Conservation (phyloP, 2,888 invertebrate species). For the Gortyna flavago region DNA sequence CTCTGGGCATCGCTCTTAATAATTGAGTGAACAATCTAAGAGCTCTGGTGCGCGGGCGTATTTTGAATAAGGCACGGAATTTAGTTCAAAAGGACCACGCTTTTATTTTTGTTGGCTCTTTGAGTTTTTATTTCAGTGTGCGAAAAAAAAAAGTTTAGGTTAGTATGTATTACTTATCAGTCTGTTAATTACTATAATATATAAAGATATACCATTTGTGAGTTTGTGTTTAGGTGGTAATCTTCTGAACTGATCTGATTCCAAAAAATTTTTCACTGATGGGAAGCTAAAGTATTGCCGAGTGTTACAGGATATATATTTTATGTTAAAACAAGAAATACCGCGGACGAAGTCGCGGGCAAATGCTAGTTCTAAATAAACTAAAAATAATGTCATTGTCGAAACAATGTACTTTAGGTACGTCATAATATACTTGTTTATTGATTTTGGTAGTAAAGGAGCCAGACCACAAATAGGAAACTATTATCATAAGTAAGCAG, state of each 20-base stretch:
- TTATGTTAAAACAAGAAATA: background rate
- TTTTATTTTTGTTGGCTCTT: background rate
- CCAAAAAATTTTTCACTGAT: too few relatives aligned
- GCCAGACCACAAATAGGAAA: constrained; percentile 19
- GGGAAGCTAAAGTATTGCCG: too few relatives aligned
- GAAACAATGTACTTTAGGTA: background rate
- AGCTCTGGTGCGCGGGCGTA: constrained; percentile 6
- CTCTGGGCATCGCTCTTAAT: constrained; percentile 45
- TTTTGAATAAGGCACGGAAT: background rate
- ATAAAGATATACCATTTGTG: too few relatives aligned
- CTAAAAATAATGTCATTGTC: background rate
- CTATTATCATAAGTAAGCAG: constrained; percentile 17
- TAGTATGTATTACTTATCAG: background rate
- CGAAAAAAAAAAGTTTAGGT: background rate
- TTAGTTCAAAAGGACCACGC: background rate
- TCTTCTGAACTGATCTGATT: too few relatives aligned
- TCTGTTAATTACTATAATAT: too few relatives aligned
- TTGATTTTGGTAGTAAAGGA: constrained; percentile 23
- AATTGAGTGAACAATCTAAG: constrained; percentile 51
- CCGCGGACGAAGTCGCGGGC: background rate
- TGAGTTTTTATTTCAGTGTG: background rate
- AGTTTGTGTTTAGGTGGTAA: too few relatives aligned
- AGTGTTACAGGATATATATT: background rate
- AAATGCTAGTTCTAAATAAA: background rate
- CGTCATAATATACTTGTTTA: background rate